Percentiles rank a stretch among this genome's conserved stretches.
Evolutionary conservation across 2,888 invertebrate species (phyloP).

Genomic region (Euclidia mi): DNA sequence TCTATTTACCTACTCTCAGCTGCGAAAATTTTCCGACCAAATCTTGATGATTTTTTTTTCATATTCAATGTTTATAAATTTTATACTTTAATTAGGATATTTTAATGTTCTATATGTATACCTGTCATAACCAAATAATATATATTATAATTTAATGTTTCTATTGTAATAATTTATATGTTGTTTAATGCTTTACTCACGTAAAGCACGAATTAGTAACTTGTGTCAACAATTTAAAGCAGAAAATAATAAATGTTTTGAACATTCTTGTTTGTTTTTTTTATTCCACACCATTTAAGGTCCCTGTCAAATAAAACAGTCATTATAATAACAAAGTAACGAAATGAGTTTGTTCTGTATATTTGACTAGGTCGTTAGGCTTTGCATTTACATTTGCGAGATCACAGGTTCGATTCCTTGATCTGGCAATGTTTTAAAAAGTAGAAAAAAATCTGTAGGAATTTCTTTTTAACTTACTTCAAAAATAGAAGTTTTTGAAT

Average conservation of each 20-base stretch:
- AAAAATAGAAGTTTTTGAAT: too few species aligned
- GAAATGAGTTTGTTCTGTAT: too few species aligned
- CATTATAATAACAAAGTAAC: too few species aligned
- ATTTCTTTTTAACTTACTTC: too few species aligned
- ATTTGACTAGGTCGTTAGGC: too few species aligned
- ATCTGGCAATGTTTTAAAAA: too few species aligned
- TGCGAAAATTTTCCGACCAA: conserved; percentile 67
- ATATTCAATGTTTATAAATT: conserved; percentile 40
- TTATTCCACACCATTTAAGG: neutral
- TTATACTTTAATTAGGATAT: conserved; percentile 44
- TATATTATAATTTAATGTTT: conserved; percentile 62
- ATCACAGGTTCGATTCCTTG: too few species aligned
- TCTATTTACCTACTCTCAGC: conserved; percentile 73
- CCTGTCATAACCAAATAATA: conserved; percentile 48
- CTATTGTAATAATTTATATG: conserved; percentile 60
- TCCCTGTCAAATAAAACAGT: neutral
- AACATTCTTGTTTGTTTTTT: conserved; percentile 59
- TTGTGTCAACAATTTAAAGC: conserved; percentile 72
- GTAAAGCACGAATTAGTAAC: conserved; percentile 72
- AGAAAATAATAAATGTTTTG: conserved; percentile 84
- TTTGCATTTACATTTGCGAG: too few species aligned
- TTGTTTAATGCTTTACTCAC: conserved; percentile 41
- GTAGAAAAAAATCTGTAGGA: too few species aligned
- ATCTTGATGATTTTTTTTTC: conserved; percentile 57
- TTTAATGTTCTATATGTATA: conserved; percentile 42